These are phyloP conservation scores for Pseudochromis fuscus DNA, from an alignment of 2,797 vertebrate species.

Conservation along the genomic window DNA sequence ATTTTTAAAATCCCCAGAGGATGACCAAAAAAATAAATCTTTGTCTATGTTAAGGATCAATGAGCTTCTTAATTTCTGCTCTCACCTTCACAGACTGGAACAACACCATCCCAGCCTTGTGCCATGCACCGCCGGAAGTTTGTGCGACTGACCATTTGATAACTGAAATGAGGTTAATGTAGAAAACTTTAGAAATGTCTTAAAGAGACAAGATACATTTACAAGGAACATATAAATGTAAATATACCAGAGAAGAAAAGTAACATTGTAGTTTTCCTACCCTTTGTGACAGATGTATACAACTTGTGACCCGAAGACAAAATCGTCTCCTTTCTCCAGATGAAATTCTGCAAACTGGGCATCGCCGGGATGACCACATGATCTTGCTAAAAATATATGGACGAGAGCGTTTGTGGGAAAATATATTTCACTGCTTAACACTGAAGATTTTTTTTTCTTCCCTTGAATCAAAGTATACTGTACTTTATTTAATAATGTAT, in stretches of 20 bases:
- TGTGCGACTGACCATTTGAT: slow-evolving; percentile 76
- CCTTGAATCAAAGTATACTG: neutral
- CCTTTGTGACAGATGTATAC: slow-evolving; percentile 79
- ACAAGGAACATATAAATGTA: neutral
- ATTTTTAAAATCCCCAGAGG: too few species aligned
- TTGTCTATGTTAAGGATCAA: too few species aligned
- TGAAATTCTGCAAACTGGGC: slow-evolving; percentile 75
- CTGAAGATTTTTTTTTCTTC: neutral
- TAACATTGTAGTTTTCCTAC: slow-evolving; percentile 55
- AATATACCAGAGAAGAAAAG: neutral
- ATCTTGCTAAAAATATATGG: slow-evolving; percentile 66
- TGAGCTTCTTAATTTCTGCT: neutral
- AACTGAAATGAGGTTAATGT: slow-evolving; percentile 57
- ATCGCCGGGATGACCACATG: slow-evolving; percentile 83
- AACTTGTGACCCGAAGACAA: slow-evolving; percentile 81
- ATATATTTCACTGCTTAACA: neutral
- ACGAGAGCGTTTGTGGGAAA: slow-evolving; percentile 10
- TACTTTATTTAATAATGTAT: neutral
- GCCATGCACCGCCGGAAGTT: slow-evolving; percentile 67
- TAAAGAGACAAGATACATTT: neutral
- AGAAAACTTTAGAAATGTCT: neutral
- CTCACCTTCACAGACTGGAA: slow-evolving; percentile 82
- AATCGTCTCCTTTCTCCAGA: slow-evolving; percentile 66
- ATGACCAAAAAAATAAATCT: too few species aligned
- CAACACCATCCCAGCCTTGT: slow-evolving; percentile 77